phyloP scores from a whole-genome alignment of 2,888 invertebrate species.

The Caenorhabditis sp. region DNA sequence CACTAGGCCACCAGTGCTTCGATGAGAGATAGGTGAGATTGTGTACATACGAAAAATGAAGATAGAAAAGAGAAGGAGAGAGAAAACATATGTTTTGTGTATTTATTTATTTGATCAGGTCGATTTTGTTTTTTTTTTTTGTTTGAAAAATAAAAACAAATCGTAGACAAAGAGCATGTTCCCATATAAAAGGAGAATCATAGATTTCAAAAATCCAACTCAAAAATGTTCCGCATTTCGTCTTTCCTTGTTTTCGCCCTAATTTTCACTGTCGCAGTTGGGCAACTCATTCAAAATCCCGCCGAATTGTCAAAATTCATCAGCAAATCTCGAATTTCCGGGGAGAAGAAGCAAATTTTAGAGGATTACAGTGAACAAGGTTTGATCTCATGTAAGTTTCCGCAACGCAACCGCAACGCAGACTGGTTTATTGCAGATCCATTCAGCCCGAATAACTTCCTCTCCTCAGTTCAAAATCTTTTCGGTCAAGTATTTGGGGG shows the following conservation, averaged over 20 bases:
- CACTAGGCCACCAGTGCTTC: neutral
- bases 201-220: neutral
- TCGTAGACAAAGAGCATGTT: no score
- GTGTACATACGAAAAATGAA: no score
- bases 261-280: no score
- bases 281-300: neutral
- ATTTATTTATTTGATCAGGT: no score
- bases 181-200: no score
- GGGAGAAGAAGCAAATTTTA: neutral
- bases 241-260: neutral
- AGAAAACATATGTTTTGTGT: no score
- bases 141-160: no score
- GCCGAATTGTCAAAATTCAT: neutral
- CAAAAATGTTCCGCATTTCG: neutral
- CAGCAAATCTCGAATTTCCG: neutral
- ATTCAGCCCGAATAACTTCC: neutral
- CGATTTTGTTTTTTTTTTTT: no score
- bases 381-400: neutral
- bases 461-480: neutral
- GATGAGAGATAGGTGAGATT: no score
- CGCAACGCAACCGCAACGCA: no score
- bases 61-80: no score
- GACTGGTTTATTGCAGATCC: neutral
- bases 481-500: neutral
- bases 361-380: neutral